Percentiles rank a stretch among this genome's conserved stretches.
Conservation (phyloP, 2,888 invertebrate genomes). For the Lepidochitona cinerea region DNA sequence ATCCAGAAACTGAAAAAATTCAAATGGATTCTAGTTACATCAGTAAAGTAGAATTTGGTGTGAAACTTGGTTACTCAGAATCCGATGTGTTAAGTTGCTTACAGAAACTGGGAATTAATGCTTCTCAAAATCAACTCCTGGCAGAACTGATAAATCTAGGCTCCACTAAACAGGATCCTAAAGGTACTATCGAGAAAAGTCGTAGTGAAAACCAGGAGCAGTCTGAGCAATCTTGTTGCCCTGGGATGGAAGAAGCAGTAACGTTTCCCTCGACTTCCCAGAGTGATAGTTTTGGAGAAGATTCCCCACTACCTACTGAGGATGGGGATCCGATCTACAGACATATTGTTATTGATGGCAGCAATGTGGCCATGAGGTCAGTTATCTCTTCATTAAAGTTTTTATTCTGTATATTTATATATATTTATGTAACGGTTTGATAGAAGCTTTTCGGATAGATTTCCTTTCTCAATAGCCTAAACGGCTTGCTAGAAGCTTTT, state of each 20-base stretch:
- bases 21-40: conserved; percentile 57
- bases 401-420: no score
- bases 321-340: background rate
- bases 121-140: conserved; percentile 88
- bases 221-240: background rate
- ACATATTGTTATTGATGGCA: background rate
- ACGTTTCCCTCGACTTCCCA: background rate
- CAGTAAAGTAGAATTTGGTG: conserved; percentile 87
- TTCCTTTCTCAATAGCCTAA: no score
- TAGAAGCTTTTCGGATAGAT: no score
- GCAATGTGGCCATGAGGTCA: conserved; percentile 5
- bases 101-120: conserved; percentile 86
- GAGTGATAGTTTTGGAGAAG: background rate
- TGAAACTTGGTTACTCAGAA: conserved; percentile 93
- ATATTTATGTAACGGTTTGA: no score
- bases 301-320: background rate
- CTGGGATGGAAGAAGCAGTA: background rate
- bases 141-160: conserved; percentile 89
- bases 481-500: no score
- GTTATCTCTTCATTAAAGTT: no score
- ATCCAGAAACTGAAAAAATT: conserved; percentile 24
- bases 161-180: background rate
- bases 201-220: background rate
- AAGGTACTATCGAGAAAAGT: background rate
- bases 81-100: conserved; percentile 86